These are phyloP conservation scores for Mactromeris polynyma DNA, from an alignment of 2,888 invertebrate species.

Conservation along the genomic window DNA sequence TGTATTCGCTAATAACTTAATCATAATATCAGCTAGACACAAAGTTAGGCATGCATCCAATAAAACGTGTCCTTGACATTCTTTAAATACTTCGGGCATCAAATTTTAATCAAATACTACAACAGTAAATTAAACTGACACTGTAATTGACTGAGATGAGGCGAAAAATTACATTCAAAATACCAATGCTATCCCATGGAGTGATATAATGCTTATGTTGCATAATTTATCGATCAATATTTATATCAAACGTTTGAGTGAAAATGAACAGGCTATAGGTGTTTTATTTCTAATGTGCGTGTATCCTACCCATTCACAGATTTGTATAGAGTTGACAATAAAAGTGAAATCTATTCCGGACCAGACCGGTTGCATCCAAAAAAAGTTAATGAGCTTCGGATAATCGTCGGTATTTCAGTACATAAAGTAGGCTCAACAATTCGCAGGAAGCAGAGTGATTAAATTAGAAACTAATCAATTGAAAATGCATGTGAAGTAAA, in stretches of 20 bases:
- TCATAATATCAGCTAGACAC: neutral
- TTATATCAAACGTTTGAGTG: neutral
- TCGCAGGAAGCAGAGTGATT: neutral
- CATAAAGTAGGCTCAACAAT: neutral
- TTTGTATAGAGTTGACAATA: neutral
- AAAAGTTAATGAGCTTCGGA: neutral
- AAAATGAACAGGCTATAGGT: neutral
- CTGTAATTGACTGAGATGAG: neutral
- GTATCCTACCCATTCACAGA: neutral
- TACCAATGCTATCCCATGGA: neutral
- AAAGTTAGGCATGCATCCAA: neutral
- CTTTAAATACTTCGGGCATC: neutral
- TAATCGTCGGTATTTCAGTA: neutral
- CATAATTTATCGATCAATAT: slow-evolving; percentile 7
- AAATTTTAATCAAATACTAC: neutral
- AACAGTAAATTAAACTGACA: neutral
- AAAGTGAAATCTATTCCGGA: neutral
- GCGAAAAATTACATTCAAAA: neutral
- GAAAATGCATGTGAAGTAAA: too few species aligned
- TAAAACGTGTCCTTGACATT: neutral
- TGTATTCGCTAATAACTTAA: neutral
- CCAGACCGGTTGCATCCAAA: neutral
- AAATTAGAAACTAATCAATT: too few species aligned
- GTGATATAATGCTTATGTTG: neutral
- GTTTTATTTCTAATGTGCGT: neutral